These are phyloP conservation scores for Drosophila baimaii DNA, from an alignment of 1,140 invertebrate genomes.

Conservation along the genomic window DNA sequence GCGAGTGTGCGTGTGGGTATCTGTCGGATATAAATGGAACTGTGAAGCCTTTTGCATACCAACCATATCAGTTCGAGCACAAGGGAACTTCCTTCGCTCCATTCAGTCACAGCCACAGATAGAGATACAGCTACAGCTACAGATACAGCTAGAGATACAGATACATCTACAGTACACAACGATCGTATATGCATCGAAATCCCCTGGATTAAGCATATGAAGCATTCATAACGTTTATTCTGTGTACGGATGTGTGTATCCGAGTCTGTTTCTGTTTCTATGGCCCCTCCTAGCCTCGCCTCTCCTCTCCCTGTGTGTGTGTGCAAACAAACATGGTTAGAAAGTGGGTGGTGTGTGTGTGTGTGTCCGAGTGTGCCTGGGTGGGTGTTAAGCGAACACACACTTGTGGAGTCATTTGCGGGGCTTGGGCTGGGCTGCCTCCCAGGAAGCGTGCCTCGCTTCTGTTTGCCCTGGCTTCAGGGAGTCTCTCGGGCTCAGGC, in stretches of 20 bases:
- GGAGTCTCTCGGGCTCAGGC: constrained; percentile 25
- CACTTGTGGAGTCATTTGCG: constrained; percentile 66
- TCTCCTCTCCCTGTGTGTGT: too few relatives aligned
- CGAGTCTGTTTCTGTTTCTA: constrained; percentile 13
- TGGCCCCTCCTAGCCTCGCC: too few relatives aligned
- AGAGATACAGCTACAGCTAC: background rate
- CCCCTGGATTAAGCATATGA: constrained; percentile 82
- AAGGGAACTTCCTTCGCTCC: constrained; percentile 9
- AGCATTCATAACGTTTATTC: constrained; percentile 83
- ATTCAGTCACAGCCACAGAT: background rate
- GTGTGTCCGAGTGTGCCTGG: background rate
- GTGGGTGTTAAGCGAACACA: constrained; percentile 50
- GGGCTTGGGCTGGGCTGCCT: constrained; percentile 12
- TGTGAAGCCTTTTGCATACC: constrained; percentile 68
- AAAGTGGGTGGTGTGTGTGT: background rate
- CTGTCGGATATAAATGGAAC: constrained; percentile 66
- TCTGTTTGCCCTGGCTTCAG: constrained; percentile 44
- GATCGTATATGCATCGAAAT: constrained; percentile 81
- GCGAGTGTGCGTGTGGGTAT: constrained; percentile 48
- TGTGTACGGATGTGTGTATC: constrained; percentile 32
- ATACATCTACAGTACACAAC: constrained; percentile 22
- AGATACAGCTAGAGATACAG: constrained; percentile 1
- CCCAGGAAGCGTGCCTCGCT: constrained; percentile 38
- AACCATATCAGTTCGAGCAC: constrained; percentile 31
- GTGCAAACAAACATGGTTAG: constrained; percentile 58